A percentile compares a stretch with the other conserved stretches of the same genome.
These are phyloP conservation scores for Drosophila lowei DNA, from an alignment of 1,140 invertebrate genomes.

Conservation along the genomic window DNA sequence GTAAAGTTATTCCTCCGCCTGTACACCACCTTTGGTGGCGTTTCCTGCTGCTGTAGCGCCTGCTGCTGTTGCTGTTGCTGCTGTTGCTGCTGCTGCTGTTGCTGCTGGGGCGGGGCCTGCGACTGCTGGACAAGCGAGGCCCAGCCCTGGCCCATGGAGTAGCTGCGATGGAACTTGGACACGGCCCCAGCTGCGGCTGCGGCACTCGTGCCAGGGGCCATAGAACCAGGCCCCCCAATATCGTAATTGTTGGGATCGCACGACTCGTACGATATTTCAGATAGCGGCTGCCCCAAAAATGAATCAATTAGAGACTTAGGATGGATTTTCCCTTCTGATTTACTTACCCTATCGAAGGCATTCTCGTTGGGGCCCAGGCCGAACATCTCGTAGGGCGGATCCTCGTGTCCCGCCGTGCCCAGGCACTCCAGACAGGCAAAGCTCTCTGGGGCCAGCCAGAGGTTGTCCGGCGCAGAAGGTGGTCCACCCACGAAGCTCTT, in stretches of 20 bases:
- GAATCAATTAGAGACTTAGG: no score
- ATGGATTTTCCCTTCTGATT: no score
- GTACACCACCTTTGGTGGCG: conserved; percentile 75
- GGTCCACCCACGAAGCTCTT: conserved; percentile 77
- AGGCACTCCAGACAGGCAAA: conserved; percentile 91
- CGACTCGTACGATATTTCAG: conserved; percentile 81
- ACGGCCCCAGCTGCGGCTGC: conserved; percentile 39
- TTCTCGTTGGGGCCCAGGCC: conserved; percentile 67
- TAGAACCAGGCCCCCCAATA: conserved; percentile 42
- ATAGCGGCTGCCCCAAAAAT: conserved; percentile 57
- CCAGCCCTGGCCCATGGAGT: conserved; percentile 83
- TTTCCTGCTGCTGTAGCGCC: conserved; percentile 22
- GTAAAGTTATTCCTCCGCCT: conserved; percentile 76
- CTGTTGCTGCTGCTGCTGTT: conserved; percentile 30
- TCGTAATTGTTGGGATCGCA: conserved; percentile 78
- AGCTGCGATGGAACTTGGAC: conserved; percentile 82
- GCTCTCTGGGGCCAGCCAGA: conserved; percentile 86
- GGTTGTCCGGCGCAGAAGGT: conserved; percentile 79
- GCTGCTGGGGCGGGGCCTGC: conserved; percentile 14
- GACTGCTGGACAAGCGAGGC: conserved; percentile 53
- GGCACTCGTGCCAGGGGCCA: conserved; percentile 31
- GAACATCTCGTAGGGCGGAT: conserved; percentile 83
- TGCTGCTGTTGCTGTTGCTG: conserved; percentile 36
- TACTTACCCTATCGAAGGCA: conserved; percentile 71
- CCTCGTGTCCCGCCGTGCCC: conserved; percentile 85